These are phyloP conservation scores for Spilogale gracilis DNA, from an alignment of 2,113 vertebrate species.

Conservation along the genomic window DNA sequence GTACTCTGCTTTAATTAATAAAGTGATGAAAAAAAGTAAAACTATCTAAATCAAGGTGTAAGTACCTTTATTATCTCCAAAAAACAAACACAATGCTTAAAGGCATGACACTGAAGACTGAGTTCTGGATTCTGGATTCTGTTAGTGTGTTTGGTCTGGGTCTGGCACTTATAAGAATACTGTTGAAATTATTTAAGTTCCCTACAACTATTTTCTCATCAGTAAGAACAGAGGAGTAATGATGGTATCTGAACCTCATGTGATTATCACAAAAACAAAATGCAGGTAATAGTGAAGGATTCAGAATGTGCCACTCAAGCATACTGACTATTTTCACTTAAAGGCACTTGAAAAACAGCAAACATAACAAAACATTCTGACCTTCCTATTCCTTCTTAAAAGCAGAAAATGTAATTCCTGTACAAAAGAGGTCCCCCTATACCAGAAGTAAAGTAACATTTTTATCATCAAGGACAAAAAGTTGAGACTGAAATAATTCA, in stretches of 20 bases:
- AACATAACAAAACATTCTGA: not conserved
- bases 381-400: not conserved
- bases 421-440: not conserved
- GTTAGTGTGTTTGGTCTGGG: not conserved
- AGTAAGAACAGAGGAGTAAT: not conserved
- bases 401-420: slow-evolving; percentile 11
- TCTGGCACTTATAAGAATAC: not conserved
- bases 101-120: not conserved
- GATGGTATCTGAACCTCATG: not conserved
- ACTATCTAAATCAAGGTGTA: slow-evolving; percentile 36
- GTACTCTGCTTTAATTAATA: not conserved
- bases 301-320: not conserved
- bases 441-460: slow-evolving; percentile 9
- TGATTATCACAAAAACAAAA: slow-evolving; percentile 55
- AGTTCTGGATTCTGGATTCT: slow-evolving; percentile 44
- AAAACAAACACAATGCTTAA: slow-evolving; percentile 46
- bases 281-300: not conserved
- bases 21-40: not conserved
- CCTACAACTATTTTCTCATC: slow-evolving; percentile 44
- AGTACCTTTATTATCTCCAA: slow-evolving; percentile 27
- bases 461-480: not conserved
- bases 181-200: slow-evolving; percentile 36
- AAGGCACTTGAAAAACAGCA: slow-evolving; percentile 15
- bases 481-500: not conserved
- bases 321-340: not conserved